A percentile compares a stretch with the other conserved stretches of the same genome.
Conservation (phyloP, 2,797 vertebrate species). For the Tympanoctomys barrerae region DNA sequence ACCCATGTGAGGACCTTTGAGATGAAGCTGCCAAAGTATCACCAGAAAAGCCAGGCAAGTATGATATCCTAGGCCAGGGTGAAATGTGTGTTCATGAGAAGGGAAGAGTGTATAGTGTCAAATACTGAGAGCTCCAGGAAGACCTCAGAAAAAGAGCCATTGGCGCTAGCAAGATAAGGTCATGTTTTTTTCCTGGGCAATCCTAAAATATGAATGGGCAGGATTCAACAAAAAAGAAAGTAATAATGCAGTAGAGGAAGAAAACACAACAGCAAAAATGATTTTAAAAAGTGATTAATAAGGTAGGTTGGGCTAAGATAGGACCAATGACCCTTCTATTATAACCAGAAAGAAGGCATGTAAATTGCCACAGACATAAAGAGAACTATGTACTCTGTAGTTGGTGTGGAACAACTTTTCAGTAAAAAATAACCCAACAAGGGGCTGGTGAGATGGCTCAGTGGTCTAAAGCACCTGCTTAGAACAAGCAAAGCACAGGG, state of each 20-base stretch:
- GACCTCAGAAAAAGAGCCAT: slow-evolving; percentile 50
- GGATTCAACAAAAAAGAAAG: background rate
- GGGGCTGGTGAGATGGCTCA: too few relatives aligned
- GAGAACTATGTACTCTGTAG: background rate
- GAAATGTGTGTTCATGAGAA: background rate
- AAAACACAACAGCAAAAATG: slow-evolving; percentile 11
- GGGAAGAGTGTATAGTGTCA: background rate
- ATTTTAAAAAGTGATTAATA: background rate
- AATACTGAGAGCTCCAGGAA: slow-evolving; percentile 34
- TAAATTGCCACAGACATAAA: background rate
- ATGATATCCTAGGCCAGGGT: background rate
- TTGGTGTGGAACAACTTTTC: background rate
- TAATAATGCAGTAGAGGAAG: slow-evolving; percentile 6
- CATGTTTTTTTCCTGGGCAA: background rate
- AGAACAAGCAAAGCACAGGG: too few relatives aligned
- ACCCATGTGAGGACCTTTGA: background rate
- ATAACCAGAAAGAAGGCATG: background rate
- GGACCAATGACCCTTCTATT: background rate
- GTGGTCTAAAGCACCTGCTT: too few relatives aligned
- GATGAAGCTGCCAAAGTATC: background rate
- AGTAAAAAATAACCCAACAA: background rate
- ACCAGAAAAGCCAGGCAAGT: background rate
- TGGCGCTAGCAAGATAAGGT: slow-evolving; percentile 45
- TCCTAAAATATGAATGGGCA: slow-evolving; percentile 7
- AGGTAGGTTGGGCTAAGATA: background rate